A percentile compares a stretch with the other conserved stretches of the same genome.
These are phyloP conservation scores for Tokudaia muenninki DNA, from an alignment of 2,797 vertebrate species.

Conservation along the genomic window DNA sequence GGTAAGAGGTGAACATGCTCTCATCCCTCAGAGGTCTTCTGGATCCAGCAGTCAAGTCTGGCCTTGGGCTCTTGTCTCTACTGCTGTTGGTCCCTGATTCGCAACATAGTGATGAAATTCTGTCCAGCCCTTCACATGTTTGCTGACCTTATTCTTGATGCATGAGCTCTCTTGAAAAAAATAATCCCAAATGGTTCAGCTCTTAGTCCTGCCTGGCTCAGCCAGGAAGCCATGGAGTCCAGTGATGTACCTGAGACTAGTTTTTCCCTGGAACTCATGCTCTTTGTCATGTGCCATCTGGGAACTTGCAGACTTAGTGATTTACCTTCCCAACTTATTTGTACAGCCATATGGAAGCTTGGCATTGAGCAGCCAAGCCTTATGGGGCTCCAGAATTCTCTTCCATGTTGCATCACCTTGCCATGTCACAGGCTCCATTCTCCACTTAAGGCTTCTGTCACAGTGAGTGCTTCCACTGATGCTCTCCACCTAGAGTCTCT, in stretches of 20 bases:
- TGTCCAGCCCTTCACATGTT: not conserved
- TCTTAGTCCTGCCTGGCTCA: not conserved
- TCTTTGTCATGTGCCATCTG: not conserved
- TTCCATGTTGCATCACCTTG: not conserved
- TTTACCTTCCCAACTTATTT: not conserved
- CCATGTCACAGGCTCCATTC: not conserved
- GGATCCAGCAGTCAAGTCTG: not conserved
- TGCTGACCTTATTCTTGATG: not conserved
- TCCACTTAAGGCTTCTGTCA: not conserved
- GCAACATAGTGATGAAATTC: not conserved
- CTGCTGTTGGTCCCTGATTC: not conserved
- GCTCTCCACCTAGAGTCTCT: not conserved
- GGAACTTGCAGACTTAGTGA: not conserved
- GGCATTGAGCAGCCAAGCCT: not conserved
- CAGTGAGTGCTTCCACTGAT: not conserved
- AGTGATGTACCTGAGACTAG: fast-evolving
- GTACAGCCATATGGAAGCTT: not conserved
- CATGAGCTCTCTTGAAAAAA: not conserved
- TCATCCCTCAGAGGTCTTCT: not conserved
- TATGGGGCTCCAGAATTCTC: not conserved
- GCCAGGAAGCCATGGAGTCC: not conserved
- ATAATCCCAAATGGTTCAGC: not conserved
- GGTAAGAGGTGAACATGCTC: not conserved
- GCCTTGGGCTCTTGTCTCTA: not conserved
- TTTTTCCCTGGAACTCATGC: not conserved